phyloP scores from a whole-genome alignment of 2,888 invertebrate genomes.

The Hydriomena furcata region DNA sequence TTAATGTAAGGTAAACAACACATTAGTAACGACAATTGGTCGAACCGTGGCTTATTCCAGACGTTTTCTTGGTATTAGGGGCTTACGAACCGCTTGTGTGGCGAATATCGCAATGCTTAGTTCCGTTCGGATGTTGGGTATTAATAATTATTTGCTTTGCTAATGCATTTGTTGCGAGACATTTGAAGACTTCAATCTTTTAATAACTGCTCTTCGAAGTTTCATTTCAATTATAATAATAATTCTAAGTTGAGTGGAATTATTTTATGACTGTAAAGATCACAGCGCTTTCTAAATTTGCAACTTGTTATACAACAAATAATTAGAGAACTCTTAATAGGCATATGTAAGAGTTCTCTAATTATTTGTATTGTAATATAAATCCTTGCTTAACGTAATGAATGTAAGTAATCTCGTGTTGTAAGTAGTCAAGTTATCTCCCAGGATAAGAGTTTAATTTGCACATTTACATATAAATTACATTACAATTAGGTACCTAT shows the following conservation, averaged over 20 bases:
- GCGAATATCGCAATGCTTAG: slow-evolving; percentile 55
- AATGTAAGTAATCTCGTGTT: slow-evolving; percentile 1
- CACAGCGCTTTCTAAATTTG: too few species aligned
- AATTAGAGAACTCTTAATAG: background rate
- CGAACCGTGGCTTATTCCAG: slow-evolving; percentile 59
- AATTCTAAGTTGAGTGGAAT: too few species aligned
- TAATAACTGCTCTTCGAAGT: too few species aligned
- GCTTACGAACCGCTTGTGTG: slow-evolving; percentile 72
- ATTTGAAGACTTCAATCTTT: too few species aligned
- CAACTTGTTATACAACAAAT: too few species aligned
- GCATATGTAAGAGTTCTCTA: background rate
- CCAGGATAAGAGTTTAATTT: slow-evolving; percentile 9
- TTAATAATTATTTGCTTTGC: slow-evolving; percentile 29
- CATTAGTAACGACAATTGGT: slow-evolving; percentile 70
- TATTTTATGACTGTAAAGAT: too few species aligned
- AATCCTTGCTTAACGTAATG: background rate
- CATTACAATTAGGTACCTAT: slow-evolving; percentile 10
- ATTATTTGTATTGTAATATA: background rate
- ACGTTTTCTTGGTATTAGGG: slow-evolving; percentile 66
- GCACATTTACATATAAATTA: slow-evolving; percentile 14
- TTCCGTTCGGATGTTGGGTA: slow-evolving; percentile 59
- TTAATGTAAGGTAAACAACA: slow-evolving; percentile 74
- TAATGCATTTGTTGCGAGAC: slow-evolving; percentile 3
- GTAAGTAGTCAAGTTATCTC: too few species aligned
- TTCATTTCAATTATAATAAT: too few species aligned